Evolutionary conservation across 2,113 vertebrate species (phyloP).

Genomic region (Hypocryptadius cinnamomeus): DNA sequence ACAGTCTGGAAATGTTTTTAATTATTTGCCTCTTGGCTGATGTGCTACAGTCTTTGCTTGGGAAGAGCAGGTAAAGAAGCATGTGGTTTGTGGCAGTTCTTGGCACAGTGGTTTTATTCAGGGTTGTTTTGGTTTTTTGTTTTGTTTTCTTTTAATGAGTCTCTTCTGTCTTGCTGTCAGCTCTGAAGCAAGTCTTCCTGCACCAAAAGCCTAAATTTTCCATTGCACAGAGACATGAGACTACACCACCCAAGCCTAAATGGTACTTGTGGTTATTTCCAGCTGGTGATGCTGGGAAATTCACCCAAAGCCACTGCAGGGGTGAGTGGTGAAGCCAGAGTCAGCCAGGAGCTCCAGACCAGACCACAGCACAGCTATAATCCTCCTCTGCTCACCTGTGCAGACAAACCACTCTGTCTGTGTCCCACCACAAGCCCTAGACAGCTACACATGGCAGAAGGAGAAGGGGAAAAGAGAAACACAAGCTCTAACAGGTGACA

Average conservation of each 20-base stretch:
- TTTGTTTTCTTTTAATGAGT: not conserved
- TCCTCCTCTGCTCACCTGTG: not conserved
- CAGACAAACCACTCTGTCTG: not conserved
- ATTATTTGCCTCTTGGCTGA: not conserved
- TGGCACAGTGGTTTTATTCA: fast-evolving
- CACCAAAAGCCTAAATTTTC: not conserved
- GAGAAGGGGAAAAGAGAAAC: not conserved
- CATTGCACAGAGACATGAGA: not conserved
- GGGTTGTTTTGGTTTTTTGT: not conserved
- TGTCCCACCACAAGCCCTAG: not conserved
- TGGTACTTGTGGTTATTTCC: not conserved
- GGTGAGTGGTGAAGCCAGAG: fast-evolving
- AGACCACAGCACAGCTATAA: not conserved
- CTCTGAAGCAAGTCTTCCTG: not conserved
- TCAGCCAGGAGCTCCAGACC: not conserved
- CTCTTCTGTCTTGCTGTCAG: not conserved
- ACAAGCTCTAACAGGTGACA: not conserved
- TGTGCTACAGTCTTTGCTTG: not conserved
- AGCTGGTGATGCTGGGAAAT: not conserved
- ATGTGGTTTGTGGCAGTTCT: not conserved
- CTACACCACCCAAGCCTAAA: not conserved
- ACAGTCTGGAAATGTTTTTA: not conserved
- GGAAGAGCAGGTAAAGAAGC: not conserved
- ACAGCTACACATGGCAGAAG: not conserved
- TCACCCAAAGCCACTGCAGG: not conserved